Percentiles rank a stretch among this genome's conserved stretches.
phyloP scores from a whole-genome alignment of 2,888 invertebrate species.

The Platycheirus albimanus region DNA sequence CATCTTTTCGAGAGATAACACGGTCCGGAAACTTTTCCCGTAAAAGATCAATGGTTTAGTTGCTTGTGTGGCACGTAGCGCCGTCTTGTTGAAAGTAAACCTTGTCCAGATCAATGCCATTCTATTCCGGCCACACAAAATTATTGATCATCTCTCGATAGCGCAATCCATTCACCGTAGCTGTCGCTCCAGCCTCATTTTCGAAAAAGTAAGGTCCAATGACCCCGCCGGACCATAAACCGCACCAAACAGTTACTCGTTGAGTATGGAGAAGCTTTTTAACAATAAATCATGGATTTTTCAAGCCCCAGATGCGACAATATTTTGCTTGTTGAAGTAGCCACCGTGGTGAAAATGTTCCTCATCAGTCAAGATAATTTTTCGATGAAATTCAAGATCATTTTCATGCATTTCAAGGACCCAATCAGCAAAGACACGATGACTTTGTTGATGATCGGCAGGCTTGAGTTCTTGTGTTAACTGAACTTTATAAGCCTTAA shows the following conservation, averaged over 20 bases:
- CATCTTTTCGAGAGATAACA: slow-evolving; percentile 1
- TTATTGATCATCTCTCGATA: neutral
- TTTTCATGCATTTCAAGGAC: no score
- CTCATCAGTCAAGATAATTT: no score
- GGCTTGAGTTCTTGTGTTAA: no score
- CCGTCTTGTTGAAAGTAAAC: slow-evolving; percentile 47
- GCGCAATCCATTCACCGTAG: neutral
- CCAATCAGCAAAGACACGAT: no score
- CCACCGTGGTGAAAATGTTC: no score
- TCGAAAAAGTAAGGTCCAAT: neutral
- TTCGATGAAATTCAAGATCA: no score
- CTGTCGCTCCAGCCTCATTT: neutral
- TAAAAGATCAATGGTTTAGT: slow-evolving; percentile 10
- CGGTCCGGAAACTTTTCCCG: slow-evolving; percentile 11
- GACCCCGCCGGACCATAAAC: neutral
- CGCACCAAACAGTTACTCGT: neutral
- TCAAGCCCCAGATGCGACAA: neutral
- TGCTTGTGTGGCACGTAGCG: slow-evolving; percentile 44
- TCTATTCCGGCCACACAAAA: slow-evolving; percentile 6
- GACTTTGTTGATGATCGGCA: no score
- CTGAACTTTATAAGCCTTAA: no score
- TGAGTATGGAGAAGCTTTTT: neutral
- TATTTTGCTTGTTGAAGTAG: no score
- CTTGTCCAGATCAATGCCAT: slow-evolving; percentile 10
- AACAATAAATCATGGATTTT: neutral